Percentiles rank a stretch among this genome's conserved stretches.
phyloP scores from a whole-genome alignment of 53 echinoderm and acorn worm genomes.

The Holothuria scabra region DNA sequence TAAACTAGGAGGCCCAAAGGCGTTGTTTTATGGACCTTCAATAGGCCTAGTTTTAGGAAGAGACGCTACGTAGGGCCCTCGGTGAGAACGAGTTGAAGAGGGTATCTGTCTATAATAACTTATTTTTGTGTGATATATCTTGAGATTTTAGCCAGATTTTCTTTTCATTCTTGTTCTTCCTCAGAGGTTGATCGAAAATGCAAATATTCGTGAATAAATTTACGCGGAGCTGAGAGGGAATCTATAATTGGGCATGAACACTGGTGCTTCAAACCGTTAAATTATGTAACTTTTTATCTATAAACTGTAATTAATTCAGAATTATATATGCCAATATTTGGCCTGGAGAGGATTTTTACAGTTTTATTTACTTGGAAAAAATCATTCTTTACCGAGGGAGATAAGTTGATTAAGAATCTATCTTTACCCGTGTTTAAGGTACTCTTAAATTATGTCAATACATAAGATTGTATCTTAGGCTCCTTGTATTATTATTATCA shows the following conservation, averaged over 20 bases:
- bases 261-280: slow-evolving; percentile 22
- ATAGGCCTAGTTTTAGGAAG: neutral
- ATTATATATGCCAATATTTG: too few relatives aligned
- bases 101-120: slow-evolving; percentile 29
- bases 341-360: too few relatives aligned
- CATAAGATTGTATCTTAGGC: slow-evolving; percentile 39
- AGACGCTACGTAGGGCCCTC: neutral
- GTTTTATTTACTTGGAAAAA: slow-evolving; percentile 8
- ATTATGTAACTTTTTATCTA: slow-evolving; percentile 3
- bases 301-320: too few relatives aligned
- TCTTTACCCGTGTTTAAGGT: slow-evolving; percentile 4
- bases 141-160: slow-evolving; percentile 19
- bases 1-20: slow-evolving; percentile 10
- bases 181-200: slow-evolving; percentile 13
- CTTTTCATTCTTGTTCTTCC: slow-evolving; percentile 33
- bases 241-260: slow-evolving; percentile 8
- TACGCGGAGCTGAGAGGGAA: slow-evolving; percentile 4
- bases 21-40: slow-evolving; percentile 32
- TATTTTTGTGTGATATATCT: slow-evolving; percentile 55
- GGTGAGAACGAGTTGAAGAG: slow-evolving; percentile 16
- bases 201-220: slow-evolving; percentile 35
- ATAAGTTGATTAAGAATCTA: neutral
- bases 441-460: neutral
- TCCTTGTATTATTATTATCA: slow-evolving; percentile 11
- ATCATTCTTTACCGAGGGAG: slow-evolving; percentile 1